phyloP scores from a whole-genome alignment of 2,113 vertebrate genomes.

The Catharus bicknelli region DNA sequence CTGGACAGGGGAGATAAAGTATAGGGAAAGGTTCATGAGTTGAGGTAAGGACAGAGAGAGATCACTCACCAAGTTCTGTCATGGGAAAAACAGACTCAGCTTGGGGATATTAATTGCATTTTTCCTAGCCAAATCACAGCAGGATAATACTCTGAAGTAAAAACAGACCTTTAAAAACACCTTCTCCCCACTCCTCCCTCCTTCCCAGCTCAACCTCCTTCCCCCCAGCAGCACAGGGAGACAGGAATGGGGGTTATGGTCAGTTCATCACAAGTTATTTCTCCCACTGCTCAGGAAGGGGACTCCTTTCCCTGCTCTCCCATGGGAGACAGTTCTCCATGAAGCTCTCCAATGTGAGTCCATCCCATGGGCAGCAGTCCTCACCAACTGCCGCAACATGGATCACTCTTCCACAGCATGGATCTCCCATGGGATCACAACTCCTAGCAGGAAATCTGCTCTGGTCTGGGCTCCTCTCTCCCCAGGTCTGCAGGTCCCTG shows the following conservation, averaged over 20 bases:
- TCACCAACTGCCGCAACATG: too few relatives aligned
- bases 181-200: accelerated
- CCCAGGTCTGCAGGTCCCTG: too few relatives aligned
- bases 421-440: too few relatives aligned
- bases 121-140: background rate
- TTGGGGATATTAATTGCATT: background rate
- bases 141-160: background rate
- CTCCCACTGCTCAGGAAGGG: background rate
- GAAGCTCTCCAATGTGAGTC: too few relatives aligned
- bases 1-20: background rate
- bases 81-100: background rate
- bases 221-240: accelerated
- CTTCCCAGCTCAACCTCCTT: background rate
- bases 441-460: too few relatives aligned
- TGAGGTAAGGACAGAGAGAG: background rate
- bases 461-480: too few relatives aligned
- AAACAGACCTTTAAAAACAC: background rate
- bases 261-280: background rate
- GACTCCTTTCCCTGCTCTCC: background rate
- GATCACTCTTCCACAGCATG: too few relatives aligned
- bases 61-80: background rate
- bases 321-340: too few relatives aligned
- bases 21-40: background rate
- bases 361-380: too few relatives aligned
- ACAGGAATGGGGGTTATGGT: background rate